A percentile compares a stretch with the other conserved stretches of the same genome.
Conservation (phyloP, 2,888 invertebrate genomes). For the Tetragonisca angustula region DNA sequence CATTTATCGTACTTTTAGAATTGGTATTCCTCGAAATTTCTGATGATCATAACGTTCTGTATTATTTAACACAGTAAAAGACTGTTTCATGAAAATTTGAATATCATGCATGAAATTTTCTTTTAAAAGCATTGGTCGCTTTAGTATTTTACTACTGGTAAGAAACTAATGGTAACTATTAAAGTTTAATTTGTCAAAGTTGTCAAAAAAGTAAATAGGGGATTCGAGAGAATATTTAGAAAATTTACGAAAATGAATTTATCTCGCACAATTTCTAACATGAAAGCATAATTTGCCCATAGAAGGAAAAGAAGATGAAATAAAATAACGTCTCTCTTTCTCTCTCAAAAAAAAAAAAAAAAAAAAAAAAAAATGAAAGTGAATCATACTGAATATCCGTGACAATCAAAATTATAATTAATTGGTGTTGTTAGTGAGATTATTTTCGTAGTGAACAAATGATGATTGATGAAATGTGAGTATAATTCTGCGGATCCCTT, state of each 20-base stretch:
- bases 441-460: background rate
- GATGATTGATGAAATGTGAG: conserved; percentile 17
- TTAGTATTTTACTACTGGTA: too few species aligned
- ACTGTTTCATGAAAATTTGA: background rate
- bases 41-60: background rate
- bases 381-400: background rate
- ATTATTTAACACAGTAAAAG: background rate
- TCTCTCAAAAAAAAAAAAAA: too few species aligned
- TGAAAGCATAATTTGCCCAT: background rate
- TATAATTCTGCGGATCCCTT: conserved; percentile 1
- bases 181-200: too few species aligned
- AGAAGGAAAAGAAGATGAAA: background rate
- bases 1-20: background rate
- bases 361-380: background rate
- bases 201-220: too few species aligned
- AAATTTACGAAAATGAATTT: background rate
- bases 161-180: too few species aligned
- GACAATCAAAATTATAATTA: background rate
- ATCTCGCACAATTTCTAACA: background rate
- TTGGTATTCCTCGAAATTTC: background rate
- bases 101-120: too few species aligned
- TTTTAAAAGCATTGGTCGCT: too few species aligned
- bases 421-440: background rate
- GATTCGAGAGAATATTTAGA: background rate
- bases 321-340: background rate